phyloP scores from a whole-genome alignment of 1,140 invertebrate species.

The Heliconius eleuchia region DNA sequence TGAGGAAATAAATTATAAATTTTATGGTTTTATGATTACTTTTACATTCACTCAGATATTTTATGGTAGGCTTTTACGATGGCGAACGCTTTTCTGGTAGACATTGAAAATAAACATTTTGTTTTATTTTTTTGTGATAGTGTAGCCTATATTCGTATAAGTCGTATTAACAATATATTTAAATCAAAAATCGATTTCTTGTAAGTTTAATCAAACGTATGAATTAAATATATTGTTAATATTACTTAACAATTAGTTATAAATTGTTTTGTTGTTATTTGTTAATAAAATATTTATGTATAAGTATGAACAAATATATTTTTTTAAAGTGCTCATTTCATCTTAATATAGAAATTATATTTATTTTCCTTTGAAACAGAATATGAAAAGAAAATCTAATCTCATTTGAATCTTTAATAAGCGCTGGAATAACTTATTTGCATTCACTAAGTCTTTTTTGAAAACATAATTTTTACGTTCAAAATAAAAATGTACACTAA shows the following conservation, averaged over 20 bases:
- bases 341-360: slow-evolving; percentile 3
- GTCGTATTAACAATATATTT: too few relatives aligned
- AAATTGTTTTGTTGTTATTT: too few relatives aligned
- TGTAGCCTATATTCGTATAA: too few relatives aligned
- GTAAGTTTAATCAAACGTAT: background rate
- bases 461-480: background rate
- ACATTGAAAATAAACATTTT: background rate
- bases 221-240: too few relatives aligned
- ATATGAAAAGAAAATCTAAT: slow-evolving; percentile 14
- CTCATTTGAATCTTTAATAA: slow-evolving; percentile 17
- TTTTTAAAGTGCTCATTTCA: background rate
- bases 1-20: slow-evolving; percentile 21
- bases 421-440: slow-evolving; percentile 32
- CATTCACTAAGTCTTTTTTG: slow-evolving; percentile 19
- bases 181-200: background rate
- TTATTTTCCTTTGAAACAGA: slow-evolving; percentile 11
- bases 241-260: too few relatives aligned
- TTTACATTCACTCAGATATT: slow-evolving; percentile 9
- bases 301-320: background rate
- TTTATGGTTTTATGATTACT: slow-evolving; percentile 13
- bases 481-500: background rate
- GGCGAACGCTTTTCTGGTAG: background rate
- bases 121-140: background rate
- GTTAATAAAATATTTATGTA: background rate
- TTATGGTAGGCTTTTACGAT: slow-evolving; percentile 20